Evolutionary conservation across 2,888 invertebrate genomes (phyloP), one percentile per base, ranked within the genome.

Genomic region (Pardosa pseudoannulata): DNA sequence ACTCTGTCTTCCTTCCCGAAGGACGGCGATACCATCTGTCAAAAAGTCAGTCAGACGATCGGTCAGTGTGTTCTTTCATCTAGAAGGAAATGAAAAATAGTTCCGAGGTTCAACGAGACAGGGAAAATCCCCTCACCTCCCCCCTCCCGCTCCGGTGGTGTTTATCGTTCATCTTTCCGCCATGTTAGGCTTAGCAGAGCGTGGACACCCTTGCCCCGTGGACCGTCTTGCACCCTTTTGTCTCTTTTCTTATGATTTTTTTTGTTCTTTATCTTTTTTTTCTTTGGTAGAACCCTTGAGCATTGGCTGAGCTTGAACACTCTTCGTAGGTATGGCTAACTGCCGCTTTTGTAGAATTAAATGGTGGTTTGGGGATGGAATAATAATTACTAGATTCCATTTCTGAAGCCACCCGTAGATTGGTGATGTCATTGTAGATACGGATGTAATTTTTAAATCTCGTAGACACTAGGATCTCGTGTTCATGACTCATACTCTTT

Each of bases 81-180:
- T 32, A 56, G 64, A 79, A 68, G 79, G 68, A 79, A 79, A 27
- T 50, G 62, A 39, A 71, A 79, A 79, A 62, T 62, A 27, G 32
- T 62, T 64, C 64, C 62, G 41, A 72, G 71, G 71, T 79, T 72
- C 79, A 79, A 79, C 79, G 75, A 74, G 70, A 82, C 81, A 46
- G 74, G 62, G 68, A 81, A 82, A 71, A 46, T 41, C 73, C 39
- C 64, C 41, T 70, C 68, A 64, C 39, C 32, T 29, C 74, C 62
- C 71, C 75, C 62, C 71, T 36, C 56, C 74, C 74, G 67, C 27
- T 73, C 75, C 75, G 62, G 23, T 71, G 56, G 62, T 50, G 67
- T 83, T 85, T 85, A 85, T 85, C 83, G 83, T 85, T 85, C 83
- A 85, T 85, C 83, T 85, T 85, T 78, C 65, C 83, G 83, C 78